These are phyloP conservation scores for Aspidiotus destructor DNA, from an alignment of 2,888 invertebrate genomes.

Conservation along the genomic window DNA sequence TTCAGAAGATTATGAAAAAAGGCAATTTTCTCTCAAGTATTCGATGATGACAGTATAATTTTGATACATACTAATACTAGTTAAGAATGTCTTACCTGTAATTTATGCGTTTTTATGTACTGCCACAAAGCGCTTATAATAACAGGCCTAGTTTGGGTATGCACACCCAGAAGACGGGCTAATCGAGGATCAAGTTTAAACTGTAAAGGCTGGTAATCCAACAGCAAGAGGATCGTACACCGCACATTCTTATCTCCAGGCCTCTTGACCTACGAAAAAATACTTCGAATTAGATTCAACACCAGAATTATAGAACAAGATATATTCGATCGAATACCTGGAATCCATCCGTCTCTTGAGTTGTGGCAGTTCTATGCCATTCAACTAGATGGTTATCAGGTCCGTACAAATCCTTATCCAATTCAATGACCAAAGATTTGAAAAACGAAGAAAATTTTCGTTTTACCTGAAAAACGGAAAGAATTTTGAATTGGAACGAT, in stretches of 20 bases:
- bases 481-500: neutral
- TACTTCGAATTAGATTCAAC: neutral
- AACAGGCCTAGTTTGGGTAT: constrained; percentile 92
- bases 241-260: constrained; percentile 98
- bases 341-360: constrained; percentile 89
- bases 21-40: too few species aligned
- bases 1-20: too few species aligned
- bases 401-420: constrained; percentile 98
- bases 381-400: constrained; percentile 99
- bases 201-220: constrained; percentile 97
- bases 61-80: too few species aligned
- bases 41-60: too few species aligned
- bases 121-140: constrained; percentile 99
- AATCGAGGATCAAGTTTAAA: constrained; percentile 95
- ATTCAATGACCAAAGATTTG: constrained; percentile 95
- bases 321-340: constrained; percentile 45
- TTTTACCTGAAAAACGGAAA: constrained; percentile 53
- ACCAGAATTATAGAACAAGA: neutral
- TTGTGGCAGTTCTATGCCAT: constrained; percentile 97
- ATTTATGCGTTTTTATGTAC: constrained; percentile 93
- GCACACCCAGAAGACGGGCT: constrained; percentile 90
- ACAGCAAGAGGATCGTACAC: constrained; percentile 89
- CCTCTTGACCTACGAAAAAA: constrained; percentile 68
- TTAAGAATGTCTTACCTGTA: constrained; percentile 41
- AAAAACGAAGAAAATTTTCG: constrained; percentile 99